Evolutionary conservation across 2,888 invertebrate genomes (phyloP), one percentile per base, ranked within the genome.

Genomic region (Ochropacha duplaris): DNA sequence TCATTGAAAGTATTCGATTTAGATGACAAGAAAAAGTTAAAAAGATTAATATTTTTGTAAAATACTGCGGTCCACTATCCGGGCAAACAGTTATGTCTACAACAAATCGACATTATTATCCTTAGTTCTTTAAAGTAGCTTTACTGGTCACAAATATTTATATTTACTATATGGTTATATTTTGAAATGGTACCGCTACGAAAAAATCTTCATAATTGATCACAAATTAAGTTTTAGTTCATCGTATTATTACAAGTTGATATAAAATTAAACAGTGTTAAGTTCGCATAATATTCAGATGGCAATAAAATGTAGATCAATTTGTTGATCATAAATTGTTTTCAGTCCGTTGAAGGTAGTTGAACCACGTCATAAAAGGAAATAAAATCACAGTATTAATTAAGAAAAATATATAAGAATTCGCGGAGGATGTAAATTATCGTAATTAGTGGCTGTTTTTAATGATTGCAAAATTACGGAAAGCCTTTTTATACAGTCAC

Each of bases 161-260:
- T 71, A 74, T 70, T 70, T 62, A 74, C 68, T 69, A 66, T 19
- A 57, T 34, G 65, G 66, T 71, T 69, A 71, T 67, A 5, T n/a
- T 6, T 36, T n/a, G 4, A 6, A 36, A 36, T n/a, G 36, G 11
- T 31, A 68, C 72, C 74, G 72, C 74, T 77, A 72, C 49, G 39
- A 12, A 57, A 49, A 58, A 51, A 61, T 9, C 36, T 19, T 44
- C 5, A 19, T 39, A 11, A 36, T 36, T 36, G 36, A 44, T 44
- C 16, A 44, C 6, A 44, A 44, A 44, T 44, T n/a, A 19, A 4
- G n/a, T 19, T 44, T 44, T 19, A 19, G 9, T 44, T 44, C 44
- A 9, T 44, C 44, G 9, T n/a, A 16, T 39, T 2, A 44, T 44
- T 44, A 44, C n/a, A n/a, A 54, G 1, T 56, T 61, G 61, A 60